Percentiles rank a stretch among this genome's conserved stretches.
phyloP scores from a whole-genome alignment of 2,113 vertebrate genomes.

The Calidris pugnax region DNA sequence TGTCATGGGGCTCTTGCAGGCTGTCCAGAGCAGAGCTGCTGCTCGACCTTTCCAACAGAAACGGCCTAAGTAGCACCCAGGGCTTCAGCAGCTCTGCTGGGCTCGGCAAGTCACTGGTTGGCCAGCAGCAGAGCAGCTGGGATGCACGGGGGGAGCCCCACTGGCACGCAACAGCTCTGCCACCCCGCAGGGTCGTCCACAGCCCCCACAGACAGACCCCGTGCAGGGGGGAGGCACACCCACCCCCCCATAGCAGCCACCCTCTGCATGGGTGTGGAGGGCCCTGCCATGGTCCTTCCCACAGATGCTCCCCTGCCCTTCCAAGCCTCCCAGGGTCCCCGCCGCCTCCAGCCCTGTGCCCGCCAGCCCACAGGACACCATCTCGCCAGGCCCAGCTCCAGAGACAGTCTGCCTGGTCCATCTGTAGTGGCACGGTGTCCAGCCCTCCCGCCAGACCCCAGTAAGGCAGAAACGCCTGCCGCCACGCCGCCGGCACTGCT shows the following conservation, averaged over 20 bases:
- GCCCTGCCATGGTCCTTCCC: neutral
- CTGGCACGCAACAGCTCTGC: neutral
- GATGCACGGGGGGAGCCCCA: rapidly evolving
- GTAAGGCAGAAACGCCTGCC: neutral
- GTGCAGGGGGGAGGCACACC: neutral
- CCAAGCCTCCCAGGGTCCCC: neutral
- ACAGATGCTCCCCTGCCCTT: neutral
- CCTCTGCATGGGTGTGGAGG: rapidly evolving
- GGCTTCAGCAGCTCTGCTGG: neutral
- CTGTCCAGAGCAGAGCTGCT: neutral
- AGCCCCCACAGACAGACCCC: neutral
- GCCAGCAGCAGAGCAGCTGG: neutral
- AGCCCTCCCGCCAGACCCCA: neutral
- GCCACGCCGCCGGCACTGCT: neutral
- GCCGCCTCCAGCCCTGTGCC: neutral
- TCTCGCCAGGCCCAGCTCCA: neutral
- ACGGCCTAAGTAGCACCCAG: neutral
- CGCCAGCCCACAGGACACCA: neutral
- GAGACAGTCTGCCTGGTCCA: constrained; percentile 1
- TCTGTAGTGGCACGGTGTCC: neutral
- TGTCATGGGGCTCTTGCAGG: rapidly evolving
- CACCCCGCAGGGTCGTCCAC: rapidly evolving
- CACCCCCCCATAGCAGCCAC: rapidly evolving
- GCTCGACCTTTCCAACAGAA: neutral
- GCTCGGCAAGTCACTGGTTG: rapidly evolving